A percentile compares a stretch with the other conserved stretches of the same genome.
Evolutionary conservation across 2,888 invertebrate species (phyloP).

Genomic region (Lasioglossum leucozonium): DNA sequence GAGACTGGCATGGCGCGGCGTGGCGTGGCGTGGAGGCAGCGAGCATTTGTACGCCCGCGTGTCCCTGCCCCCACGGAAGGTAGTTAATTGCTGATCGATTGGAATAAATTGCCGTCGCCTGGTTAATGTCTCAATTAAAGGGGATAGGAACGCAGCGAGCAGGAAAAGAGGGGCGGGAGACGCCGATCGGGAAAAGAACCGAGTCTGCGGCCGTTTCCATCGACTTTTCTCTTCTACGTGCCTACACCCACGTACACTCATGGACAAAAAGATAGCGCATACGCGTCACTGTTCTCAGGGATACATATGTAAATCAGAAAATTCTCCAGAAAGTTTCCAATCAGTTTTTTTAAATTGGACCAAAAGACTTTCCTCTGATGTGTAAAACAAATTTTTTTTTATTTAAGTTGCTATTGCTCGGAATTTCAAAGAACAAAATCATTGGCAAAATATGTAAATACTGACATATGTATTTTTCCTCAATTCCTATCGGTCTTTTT

Average conservation of each 20-base stretch:
- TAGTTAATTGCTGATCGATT: slow-evolving; percentile 78
- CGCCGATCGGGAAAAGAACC: slow-evolving; percentile 2
- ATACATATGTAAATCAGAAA: neutral
- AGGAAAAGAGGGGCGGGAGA: slow-evolving; percentile 9
- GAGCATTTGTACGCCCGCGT: slow-evolving; percentile 62
- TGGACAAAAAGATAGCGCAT: neutral
- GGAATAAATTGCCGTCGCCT: slow-evolving; percentile 77
- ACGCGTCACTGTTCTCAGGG: neutral
- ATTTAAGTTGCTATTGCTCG: too few relatives aligned
- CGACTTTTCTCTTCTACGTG: slow-evolving; percentile 40
- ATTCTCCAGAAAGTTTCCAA: neutral
- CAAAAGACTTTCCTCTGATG: too few relatives aligned
- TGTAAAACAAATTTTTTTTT: too few relatives aligned
- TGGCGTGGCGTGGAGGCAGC: slow-evolving; percentile 12
- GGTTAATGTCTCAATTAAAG: slow-evolving; percentile 78
- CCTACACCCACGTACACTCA: neutral
- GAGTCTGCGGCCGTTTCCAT: slow-evolving; percentile 33
- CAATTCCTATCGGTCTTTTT: too few relatives aligned
- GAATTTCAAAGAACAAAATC: too few relatives aligned
- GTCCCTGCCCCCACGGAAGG: slow-evolving; percentile 69
- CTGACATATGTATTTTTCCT: too few relatives aligned
- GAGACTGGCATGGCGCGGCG: neutral
- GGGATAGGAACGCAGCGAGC: slow-evolving; percentile 18
- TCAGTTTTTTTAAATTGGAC: neutral
- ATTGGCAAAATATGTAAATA: too few relatives aligned